These are phyloP conservation scores for Petrocephalus sullivani DNA, from an alignment of 2,797 vertebrate genomes.

Conservation along the genomic window DNA sequence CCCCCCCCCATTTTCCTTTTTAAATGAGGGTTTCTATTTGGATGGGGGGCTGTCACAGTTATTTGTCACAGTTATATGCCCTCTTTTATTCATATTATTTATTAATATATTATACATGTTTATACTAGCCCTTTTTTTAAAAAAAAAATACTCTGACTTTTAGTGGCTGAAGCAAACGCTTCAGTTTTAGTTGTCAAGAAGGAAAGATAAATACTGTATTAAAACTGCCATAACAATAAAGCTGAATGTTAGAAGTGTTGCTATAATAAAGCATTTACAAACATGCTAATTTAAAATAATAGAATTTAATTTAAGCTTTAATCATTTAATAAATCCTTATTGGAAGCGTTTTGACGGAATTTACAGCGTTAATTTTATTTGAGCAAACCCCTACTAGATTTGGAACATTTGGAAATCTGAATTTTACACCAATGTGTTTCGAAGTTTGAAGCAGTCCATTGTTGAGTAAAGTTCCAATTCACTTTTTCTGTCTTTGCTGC, in stretches of 20 bases:
- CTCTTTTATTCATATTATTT: not conserved
- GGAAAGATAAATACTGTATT: not conserved
- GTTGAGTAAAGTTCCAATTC: not conserved
- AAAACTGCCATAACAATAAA: not conserved
- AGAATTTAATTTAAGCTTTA: not conserved
- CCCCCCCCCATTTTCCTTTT: constrained; percentile 24
- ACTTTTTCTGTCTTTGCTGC: not conserved
- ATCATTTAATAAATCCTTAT: not conserved
- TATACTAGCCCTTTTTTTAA: not conserved
- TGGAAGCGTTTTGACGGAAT: not conserved
- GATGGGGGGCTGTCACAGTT: not conserved
- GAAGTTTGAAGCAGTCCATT: not conserved
- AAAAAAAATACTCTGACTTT: not conserved
- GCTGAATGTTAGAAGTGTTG: not conserved
- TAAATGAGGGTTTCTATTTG: not conserved
- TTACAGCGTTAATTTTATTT: not conserved
- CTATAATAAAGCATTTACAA: not conserved
- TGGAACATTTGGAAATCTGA: not conserved
- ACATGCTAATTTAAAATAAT: not conserved
- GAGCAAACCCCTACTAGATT: not conserved
- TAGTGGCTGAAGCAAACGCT: not conserved
- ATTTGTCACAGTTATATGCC: not conserved
- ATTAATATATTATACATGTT: no score
- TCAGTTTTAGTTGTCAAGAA: not conserved
- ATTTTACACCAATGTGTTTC: not conserved